Evolutionary conservation across 2,113 vertebrate species (phyloP), one percentile per base, ranked within the genome.

Genomic region (Pycnonotus jocosus): DNA sequence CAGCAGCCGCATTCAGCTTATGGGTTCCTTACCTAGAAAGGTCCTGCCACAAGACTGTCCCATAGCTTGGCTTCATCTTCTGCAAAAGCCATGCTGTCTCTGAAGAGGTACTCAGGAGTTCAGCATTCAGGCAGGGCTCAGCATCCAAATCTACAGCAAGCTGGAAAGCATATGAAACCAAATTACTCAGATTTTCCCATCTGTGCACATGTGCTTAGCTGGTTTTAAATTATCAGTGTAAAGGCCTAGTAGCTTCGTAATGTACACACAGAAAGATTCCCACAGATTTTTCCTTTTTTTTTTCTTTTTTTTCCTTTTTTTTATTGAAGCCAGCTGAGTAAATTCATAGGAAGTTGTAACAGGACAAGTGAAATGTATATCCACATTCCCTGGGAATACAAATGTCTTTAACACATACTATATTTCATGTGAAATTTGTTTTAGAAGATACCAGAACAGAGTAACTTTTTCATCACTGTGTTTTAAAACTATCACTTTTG

Each of bases 251-350:
- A 93, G 91, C 96, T 96, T 96, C 31, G 6, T 95, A 97, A 96
- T 94, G 89, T 97, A 97, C 96, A 97, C 95, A 96, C 38, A 96
- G 92, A 96, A 95, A 97, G 96, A 97, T 98, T 98, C 97, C 97
- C 97, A 98, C 96, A 97, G 96, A 95, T 96, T 96, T 96, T 92
- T 68, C 25, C 20, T 15, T 66, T 65, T 15, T 66, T 92, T 38
- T 71, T 86, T 66, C 87, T 83, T 85, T 62, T 92, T 92, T 92
- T 24, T 35, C n/a, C n/a, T 23, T 21, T 57, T 61, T 20, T 58
- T 58, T 58, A 98, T 98, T 97, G 87, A 97, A 98, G 88, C 96
- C 98, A 98, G 97, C 97, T 98, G 97, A 98, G 73, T 95, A 97
- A 98, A 98, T 96, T 97, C 95, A 79, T 88, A 97, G 94, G 95